Percentiles rank a stretch among this genome's conserved stretches.
phyloP scores from a whole-genome alignment of 2,113 vertebrate genomes.

The Microtus montanus region DNA sequence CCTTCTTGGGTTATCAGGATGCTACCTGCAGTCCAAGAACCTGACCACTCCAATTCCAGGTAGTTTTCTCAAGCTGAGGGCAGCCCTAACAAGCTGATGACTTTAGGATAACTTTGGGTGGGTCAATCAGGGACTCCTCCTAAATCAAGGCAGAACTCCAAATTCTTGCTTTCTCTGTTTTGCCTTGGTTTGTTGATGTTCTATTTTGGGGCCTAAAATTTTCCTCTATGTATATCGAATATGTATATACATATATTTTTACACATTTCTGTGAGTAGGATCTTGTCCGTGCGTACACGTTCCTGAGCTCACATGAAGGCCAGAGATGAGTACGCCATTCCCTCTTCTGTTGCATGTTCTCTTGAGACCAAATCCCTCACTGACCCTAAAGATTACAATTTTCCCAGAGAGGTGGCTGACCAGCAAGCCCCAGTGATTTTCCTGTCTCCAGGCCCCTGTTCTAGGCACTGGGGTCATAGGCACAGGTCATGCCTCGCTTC shows the following conservation, averaged over 20 bases:
- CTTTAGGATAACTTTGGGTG: not conserved
- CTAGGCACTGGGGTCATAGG: not conserved
- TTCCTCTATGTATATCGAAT: not conserved
- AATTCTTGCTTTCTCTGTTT: not conserved
- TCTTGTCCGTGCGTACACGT: not conserved
- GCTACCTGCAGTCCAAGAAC: not conserved
- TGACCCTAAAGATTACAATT: not conserved
- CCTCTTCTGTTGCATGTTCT: not conserved
- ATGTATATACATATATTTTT: not conserved
- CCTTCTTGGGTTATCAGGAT: not conserved
- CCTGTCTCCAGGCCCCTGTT: not conserved
- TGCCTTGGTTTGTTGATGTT: not conserved
- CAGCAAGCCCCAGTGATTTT: not conserved
- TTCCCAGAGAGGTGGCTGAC: not conserved
- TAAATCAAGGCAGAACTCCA: not conserved
- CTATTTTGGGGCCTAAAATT: not conserved
- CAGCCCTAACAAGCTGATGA: not conserved
- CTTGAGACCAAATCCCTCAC: not conserved
- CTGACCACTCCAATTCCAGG: not conserved
- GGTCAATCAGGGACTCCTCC: not conserved
- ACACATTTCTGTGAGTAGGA: not conserved
- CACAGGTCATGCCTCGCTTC: not conserved
- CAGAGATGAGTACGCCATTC: not conserved
- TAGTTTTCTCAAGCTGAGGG: not conserved
- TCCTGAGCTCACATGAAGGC: not conserved